phyloP scores from a whole-genome alignment of 37 sponge, comb jelly and placozoan species.

The Diacarnus erythraeanus region DNA sequence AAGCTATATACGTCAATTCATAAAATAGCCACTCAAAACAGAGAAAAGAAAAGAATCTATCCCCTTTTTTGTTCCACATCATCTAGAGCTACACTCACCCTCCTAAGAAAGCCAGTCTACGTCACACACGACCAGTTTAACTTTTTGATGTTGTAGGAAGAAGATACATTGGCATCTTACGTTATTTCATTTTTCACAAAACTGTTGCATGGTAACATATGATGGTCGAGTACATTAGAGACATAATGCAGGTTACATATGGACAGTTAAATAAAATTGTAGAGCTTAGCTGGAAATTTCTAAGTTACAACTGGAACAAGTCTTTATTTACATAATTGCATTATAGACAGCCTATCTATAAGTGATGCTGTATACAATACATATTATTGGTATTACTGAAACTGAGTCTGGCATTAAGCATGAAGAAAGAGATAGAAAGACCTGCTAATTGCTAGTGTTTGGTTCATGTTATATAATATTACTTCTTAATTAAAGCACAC shows the following conservation, averaged over 20 bases:
- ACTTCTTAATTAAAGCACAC: background rate
- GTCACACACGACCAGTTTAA: background rate
- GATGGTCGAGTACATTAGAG: too few species aligned
- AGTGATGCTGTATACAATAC: background rate
- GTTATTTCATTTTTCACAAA: background rate
- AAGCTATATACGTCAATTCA: too few species aligned
- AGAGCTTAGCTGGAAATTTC: too few species aligned
- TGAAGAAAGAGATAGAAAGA: too few species aligned
- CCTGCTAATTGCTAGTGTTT: background rate
- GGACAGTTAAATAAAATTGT: too few species aligned
- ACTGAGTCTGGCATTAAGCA: too few species aligned
- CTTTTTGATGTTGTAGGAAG: conserved; percentile 2
- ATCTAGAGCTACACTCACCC: background rate
- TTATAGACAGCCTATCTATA: background rate
- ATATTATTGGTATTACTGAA: too few species aligned
- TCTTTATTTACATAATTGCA: too few species aligned
- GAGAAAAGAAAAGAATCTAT: background rate
- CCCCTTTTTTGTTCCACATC: background rate
- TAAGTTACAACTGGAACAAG: background rate
- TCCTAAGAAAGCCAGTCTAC: conserved; percentile 11
- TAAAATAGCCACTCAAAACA: background rate
- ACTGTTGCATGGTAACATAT: conserved; percentile 15
- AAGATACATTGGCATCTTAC: conserved; percentile 15
- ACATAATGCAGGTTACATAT: too few species aligned
- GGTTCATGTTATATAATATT: background rate